These are phyloP conservation scores for Spodoptera litura DNA, from an alignment of 1,140 invertebrate species.

Conservation along the genomic window DNA sequence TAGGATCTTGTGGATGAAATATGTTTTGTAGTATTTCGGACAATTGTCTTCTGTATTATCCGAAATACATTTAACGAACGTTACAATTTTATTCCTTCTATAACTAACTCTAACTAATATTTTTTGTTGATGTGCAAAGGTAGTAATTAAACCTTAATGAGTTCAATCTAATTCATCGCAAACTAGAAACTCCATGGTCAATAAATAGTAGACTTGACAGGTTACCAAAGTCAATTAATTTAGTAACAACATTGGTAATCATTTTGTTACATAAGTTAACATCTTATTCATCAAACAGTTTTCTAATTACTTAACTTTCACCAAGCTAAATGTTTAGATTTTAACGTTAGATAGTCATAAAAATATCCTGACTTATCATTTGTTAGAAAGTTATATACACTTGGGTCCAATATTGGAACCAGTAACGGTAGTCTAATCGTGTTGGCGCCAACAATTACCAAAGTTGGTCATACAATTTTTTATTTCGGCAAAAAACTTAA, in stretches of 20 bases:
- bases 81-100: too few species aligned
- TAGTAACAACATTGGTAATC: background rate
- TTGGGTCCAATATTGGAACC: conserved; percentile 7
- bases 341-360: conserved; percentile 26
- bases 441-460: conserved; percentile 11
- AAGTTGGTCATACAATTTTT: conserved; percentile 13
- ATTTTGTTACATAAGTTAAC: conserved; percentile 24
- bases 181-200: background rate
- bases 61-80: background rate
- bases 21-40: background rate
- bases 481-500: background rate
- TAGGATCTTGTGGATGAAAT: conserved; percentile 1
- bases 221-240: conserved; percentile 11
- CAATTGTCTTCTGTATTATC: background rate
- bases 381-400: conserved; percentile 22
- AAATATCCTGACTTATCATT: conserved; percentile 23
- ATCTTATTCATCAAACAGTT: conserved; percentile 30
- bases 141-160: background rate
- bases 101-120: background rate
- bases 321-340: conserved; percentile 15
- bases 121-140: background rate
- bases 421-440: background rate
- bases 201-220: background rate
- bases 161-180: background rate
- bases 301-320: conserved; percentile 45